A percentile compares a stretch with the other conserved stretches of the same genome.
Evolutionary conservation across 2,113 vertebrate genomes (phyloP).

Genomic region (Caretta caretta): DNA sequence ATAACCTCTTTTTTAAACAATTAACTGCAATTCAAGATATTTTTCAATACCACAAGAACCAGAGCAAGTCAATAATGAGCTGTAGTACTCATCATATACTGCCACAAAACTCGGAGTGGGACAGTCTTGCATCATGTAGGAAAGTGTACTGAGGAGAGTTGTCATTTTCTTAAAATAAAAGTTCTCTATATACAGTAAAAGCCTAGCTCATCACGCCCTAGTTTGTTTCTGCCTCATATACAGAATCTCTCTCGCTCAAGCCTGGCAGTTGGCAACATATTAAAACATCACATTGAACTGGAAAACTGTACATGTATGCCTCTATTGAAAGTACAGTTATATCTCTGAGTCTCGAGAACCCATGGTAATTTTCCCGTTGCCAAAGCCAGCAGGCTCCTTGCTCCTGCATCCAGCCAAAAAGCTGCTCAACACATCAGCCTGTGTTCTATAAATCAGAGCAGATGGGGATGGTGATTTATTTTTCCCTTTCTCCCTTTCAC

Average conservation of each 20-base stretch:
- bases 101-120: fast-evolving
- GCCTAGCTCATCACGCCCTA: neutral
- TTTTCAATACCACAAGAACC: neutral
- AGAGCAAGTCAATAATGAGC: neutral
- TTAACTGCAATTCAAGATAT: neutral
- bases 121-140: neutral
- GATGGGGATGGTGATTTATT: neutral
- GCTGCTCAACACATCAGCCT: slow-evolving; percentile 32
- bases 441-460: slow-evolving; percentile 53
- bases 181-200: neutral
- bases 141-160: neutral
- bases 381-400: slow-evolving; percentile 29
- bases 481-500: slow-evolving; percentile 40
- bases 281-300: slow-evolving; percentile 42
- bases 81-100: fast-evolving
- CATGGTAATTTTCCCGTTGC: slow-evolving; percentile 25
- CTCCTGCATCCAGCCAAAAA: slow-evolving; percentile 10
- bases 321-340: slow-evolving; percentile 53
- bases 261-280: slow-evolving; percentile 50
- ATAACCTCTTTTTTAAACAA: neutral
- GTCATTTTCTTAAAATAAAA: neutral
- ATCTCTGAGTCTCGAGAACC: slow-evolving; percentile 48
- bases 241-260: slow-evolving; percentile 27
- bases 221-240: slow-evolving; percentile 19
- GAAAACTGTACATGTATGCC: slow-evolving; percentile 52